Evolutionary conservation across 2,113 vertebrate species (phyloP).

Genomic region (Ellobius talpinus): DNA sequence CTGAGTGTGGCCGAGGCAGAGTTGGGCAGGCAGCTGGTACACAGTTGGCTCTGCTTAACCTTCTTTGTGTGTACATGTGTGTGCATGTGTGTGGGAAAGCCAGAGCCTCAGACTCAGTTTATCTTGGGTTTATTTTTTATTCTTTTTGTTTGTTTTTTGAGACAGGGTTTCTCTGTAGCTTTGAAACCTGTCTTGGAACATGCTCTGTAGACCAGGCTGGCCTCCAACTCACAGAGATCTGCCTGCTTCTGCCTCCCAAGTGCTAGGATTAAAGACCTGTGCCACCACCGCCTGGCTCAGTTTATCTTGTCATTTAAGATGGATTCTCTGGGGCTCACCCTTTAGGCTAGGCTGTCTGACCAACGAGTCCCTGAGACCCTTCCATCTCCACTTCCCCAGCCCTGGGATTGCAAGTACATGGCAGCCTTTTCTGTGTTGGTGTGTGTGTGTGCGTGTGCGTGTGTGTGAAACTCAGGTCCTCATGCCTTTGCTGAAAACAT

Average conservation of each 20-base stretch:
- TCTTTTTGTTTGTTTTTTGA: too few relatives aligned
- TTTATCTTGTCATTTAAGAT: background rate
- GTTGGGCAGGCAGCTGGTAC: fast-evolving
- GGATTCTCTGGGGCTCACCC: background rate
- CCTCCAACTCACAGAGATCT: too few relatives aligned
- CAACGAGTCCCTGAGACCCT: background rate
- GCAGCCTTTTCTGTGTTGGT: background rate
- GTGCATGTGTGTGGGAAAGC: background rate
- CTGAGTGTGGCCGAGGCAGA: fast-evolving
- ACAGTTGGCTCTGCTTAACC: fast-evolving
- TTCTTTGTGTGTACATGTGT: background rate
- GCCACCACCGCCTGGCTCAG: too few relatives aligned
- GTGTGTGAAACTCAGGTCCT: background rate
- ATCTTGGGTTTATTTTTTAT: too few relatives aligned
- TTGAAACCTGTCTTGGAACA: too few relatives aligned
- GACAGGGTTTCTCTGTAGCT: too few relatives aligned
- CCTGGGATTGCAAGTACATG: background rate
- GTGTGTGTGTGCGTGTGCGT: too few relatives aligned
- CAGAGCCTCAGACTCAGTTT: background rate
- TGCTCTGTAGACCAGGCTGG: too few relatives aligned
- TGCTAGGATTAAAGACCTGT: too few relatives aligned
- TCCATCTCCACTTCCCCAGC: background rate
- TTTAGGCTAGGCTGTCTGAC: background rate
- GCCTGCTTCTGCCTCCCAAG: too few relatives aligned
- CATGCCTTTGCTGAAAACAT: background rate